Base-by-base conservation (phyloP, 1,140 invertebrate species). In the Drosophila nebulosa region DNA sequence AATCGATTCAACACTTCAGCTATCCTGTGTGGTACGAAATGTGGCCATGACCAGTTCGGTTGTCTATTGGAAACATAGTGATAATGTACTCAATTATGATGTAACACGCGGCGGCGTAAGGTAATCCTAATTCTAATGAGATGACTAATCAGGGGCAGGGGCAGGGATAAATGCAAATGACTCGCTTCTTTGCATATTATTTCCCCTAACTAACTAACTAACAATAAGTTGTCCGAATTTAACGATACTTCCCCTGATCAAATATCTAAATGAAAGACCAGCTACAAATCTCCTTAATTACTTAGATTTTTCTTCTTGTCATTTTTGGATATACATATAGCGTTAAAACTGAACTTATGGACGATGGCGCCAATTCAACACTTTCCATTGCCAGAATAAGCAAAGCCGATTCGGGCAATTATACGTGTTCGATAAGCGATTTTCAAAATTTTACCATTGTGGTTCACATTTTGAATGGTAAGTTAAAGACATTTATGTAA, bases 391-490 rank as follows among this genome's bases (percentile, higher is more conserved):
- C 95, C 42, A 94, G 95, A 74, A 95, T 96, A 46, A 94, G 95
- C 78, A 94, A 95, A 83, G 92, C 93, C 58, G 96, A 96, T 91
- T 95, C 95, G 21, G 96, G 96, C 9, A 96, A 96, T 90, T 96
- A 96, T 92, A 96, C 95, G 5, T 96, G 96, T 84, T 93, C 94
- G 21, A 95, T 96, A 62, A 92, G 93, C 42, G 92, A 92, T 42
- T 95, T 94, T 36, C 92, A 94, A 65, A 93, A 94, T 3, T 94
- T 95, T 58, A 95, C 93, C 3, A 94, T 96, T 57, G 93, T 95
- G 32, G 95, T 96, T 32, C 95, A 96, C 67, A 95, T 95, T 46
- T 92, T 96, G 39, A 95, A 95, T 91, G 95, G 95, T 96, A 93
- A 93, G 92, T 61, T 24, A 27, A 32, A 39, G 16, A 18, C 16